Percentiles rank a stretch among this genome's conserved stretches.
Evolutionary conservation across 1,140 invertebrate genomes (phyloP).

Genomic region (Glomeris maerens): DNA sequence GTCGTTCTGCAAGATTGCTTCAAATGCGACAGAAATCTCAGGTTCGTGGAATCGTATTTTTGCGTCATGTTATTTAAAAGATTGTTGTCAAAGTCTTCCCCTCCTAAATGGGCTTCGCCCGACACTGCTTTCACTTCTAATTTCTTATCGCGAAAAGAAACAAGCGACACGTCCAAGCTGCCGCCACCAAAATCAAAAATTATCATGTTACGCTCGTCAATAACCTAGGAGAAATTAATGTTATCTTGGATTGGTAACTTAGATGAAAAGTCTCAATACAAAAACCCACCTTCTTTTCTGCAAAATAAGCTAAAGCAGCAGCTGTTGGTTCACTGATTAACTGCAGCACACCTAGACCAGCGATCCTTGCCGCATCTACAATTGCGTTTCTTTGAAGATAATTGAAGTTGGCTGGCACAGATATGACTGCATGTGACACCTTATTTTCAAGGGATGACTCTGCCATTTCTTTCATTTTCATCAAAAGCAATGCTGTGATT

Average conservation of each 20-base stretch:
- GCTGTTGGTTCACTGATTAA: slow-evolving; percentile 36
- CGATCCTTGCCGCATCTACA: slow-evolving; percentile 21
- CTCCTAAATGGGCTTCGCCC: slow-evolving; percentile 49
- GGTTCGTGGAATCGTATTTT: too few relatives aligned
- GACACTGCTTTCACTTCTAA: slow-evolving; percentile 70
- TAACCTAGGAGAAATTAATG: too few relatives aligned
- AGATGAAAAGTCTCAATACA: not conserved
- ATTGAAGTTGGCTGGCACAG: slow-evolving; percentile 43
- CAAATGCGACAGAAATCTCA: too few relatives aligned
- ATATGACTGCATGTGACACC: slow-evolving; percentile 35
- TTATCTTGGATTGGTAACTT: not conserved
- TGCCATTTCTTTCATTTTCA: slow-evolving; percentile 57
- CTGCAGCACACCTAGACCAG: slow-evolving; percentile 45
- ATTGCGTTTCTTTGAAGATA: slow-evolving; percentile 45
- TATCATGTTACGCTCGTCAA: slow-evolving; percentile 36
- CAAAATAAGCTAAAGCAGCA: slow-evolving; percentile 35
- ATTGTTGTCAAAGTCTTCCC: slow-evolving; percentile 70
- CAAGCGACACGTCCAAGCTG: slow-evolving; percentile 65
- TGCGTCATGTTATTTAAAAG: too few relatives aligned
- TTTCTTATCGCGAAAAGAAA: slow-evolving; percentile 81
- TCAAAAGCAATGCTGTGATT: slow-evolving; percentile 70
- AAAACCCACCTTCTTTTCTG: slow-evolving; percentile 26
- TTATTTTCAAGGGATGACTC: slow-evolving; percentile 44
- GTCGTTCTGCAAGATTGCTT: slow-evolving; percentile 52
- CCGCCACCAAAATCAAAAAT: slow-evolving; percentile 42